These are phyloP conservation scores for Myocastor coypus DNA, from an alignment of 2,113 vertebrate genomes.

Conservation along the genomic window DNA sequence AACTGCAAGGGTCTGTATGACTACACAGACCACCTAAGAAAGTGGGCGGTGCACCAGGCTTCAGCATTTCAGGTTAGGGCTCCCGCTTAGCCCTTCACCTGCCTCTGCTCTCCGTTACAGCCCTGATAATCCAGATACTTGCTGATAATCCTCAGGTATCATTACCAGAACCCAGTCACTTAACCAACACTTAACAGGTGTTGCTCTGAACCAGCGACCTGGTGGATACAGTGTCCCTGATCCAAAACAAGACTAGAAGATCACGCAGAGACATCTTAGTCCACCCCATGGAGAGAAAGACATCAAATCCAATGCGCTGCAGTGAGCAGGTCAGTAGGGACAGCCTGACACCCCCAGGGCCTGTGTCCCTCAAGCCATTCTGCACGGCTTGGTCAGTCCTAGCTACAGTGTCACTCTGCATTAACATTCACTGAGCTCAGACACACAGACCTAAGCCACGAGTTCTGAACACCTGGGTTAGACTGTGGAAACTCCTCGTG, in stretches of 20 bases:
- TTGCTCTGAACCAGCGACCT: background rate
- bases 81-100: background rate
- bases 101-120: background rate
- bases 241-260: background rate
- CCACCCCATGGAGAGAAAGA: background rate
- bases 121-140: background rate
- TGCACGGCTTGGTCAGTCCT: background rate
- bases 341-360: background rate
- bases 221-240: background rate
- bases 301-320: background rate
- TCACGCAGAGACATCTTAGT: background rate
- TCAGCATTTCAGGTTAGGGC: constrained; percentile 10
- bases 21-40: background rate
- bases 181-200: background rate
- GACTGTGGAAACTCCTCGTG: background rate
- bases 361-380: background rate
- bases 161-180: background rate
- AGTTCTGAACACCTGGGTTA: background rate
- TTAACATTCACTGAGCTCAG: background rate
- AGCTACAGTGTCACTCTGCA: background rate
- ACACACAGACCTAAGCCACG: background rate
- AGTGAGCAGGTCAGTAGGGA: background rate
- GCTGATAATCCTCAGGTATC: background rate
- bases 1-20: background rate
- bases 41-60: background rate